These are phyloP conservation scores for Ophion costatus DNA, from an alignment of 2,888 invertebrate genomes.

Conservation along the genomic window DNA sequence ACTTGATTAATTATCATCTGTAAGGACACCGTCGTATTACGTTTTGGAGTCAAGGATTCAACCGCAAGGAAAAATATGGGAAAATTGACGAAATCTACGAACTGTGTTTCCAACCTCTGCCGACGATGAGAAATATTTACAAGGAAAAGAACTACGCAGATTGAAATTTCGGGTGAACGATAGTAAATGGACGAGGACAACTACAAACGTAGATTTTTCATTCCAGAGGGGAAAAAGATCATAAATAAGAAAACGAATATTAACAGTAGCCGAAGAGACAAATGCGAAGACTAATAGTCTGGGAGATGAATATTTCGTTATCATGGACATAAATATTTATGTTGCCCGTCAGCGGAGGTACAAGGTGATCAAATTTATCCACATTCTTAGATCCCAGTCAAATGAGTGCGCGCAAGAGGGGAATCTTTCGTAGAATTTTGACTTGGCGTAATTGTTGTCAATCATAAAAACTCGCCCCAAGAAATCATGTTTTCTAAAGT, in stretches of 20 bases:
- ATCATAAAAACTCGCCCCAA: background rate
- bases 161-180: conserved; percentile 47
- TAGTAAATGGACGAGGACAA: conserved; percentile 44
- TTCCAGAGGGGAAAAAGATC: background rate
- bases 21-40: conserved; percentile 2
- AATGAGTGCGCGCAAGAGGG: background rate
- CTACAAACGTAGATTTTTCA: background rate
- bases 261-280: background rate
- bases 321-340: conserved; percentile 54
- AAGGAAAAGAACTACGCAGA: conserved; percentile 30
- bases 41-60: conserved; percentile 15
- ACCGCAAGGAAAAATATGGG: background rate
- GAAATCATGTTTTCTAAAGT: too few relatives aligned
- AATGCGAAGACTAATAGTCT: conserved; percentile 26
- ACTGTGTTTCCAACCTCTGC: background rate
- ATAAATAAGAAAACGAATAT: background rate
- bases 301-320: conserved; percentile 42
- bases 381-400: conserved; percentile 31
- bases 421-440: background rate
- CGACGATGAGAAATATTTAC: background rate
- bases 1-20: conserved; percentile 1
- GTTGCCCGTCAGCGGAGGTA: background rate
- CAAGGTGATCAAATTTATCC: conserved; percentile 37
- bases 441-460: background rate
- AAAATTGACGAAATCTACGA: conserved; percentile 6